Conservation (phyloP, 2,113 vertebrate species). For the Microcebus ravelobensis region DNA sequence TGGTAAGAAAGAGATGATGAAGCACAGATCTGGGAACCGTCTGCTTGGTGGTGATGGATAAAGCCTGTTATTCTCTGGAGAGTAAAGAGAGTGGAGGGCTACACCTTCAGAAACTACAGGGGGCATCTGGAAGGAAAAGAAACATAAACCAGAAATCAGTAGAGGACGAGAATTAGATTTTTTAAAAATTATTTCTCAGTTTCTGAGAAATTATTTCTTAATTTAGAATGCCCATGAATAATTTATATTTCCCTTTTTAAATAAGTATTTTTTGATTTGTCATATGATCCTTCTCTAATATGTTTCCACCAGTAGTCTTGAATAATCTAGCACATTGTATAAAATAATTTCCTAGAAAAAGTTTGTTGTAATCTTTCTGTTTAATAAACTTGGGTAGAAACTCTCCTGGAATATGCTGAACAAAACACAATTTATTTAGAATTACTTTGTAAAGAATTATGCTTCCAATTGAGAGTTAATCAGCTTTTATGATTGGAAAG, state of each 20-base stretch:
- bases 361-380: neutral
- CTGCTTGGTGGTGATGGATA: neutral
- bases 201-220: neutral
- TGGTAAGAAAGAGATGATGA: neutral
- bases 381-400: neutral
- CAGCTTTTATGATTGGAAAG: constrained; percentile 45
- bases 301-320: neutral
- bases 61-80: neutral
- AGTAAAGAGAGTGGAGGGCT: neutral
- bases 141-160: neutral
- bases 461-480: constrained; percentile 38
- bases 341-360: constrained; percentile 1
- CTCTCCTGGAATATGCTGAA: neutral
- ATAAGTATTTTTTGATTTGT: neutral
- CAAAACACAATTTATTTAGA: neutral
- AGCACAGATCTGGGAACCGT: neutral
- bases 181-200: neutral
- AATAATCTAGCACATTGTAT: neutral
- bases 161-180: neutral
- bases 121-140: neutral
- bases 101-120: neutral
- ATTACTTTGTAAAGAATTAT: constrained; percentile 10
- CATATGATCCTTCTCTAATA: neutral
- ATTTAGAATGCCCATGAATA: neutral
- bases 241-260: neutral